Evolutionary conservation across 2,888 invertebrate species (phyloP).

Genomic region (Ptilodon capucinus): DNA sequence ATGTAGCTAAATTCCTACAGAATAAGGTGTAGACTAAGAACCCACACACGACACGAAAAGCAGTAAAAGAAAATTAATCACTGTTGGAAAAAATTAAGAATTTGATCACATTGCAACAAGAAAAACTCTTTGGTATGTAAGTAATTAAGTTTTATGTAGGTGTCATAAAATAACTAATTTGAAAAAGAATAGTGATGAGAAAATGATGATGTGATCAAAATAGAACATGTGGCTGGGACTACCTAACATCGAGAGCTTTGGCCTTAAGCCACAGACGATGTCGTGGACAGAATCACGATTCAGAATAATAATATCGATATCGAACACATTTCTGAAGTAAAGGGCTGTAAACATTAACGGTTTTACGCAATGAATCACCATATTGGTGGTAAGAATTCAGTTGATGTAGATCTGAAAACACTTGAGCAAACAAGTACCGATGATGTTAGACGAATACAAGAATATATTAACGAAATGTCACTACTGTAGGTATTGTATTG

Average conservation of each 20-base stretch:
- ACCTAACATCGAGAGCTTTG: background rate
- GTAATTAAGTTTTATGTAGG: too few relatives aligned
- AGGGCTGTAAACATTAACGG: constrained; percentile 6
- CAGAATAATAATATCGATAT: constrained; percentile 11
- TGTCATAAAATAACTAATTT: too few relatives aligned
- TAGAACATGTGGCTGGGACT: background rate
- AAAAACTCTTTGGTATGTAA: too few relatives aligned
- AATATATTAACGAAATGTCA: constrained; percentile 2
- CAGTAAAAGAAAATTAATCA: too few relatives aligned
- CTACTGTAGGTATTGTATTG: background rate
- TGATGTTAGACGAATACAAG: constrained; percentile 5
- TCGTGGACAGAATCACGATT: constrained; percentile 19
- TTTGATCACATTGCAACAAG: too few relatives aligned
- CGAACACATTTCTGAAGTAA: constrained; percentile 4
- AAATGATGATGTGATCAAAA: background rate
- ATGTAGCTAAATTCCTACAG: too few relatives aligned
- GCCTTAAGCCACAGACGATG: background rate
- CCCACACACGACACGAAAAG: too few relatives aligned
- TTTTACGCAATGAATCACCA: constrained; percentile 23
- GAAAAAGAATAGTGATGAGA: too few relatives aligned
- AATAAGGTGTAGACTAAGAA: too few relatives aligned
- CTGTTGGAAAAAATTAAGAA: too few relatives aligned
- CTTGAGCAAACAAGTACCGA: constrained; percentile 25
- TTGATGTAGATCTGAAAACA: constrained; percentile 16
- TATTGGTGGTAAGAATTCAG: constrained; percentile 4